Conservation (phyloP, 2,888 invertebrate genomes). For the Drosophila kambysellisi region DNA sequence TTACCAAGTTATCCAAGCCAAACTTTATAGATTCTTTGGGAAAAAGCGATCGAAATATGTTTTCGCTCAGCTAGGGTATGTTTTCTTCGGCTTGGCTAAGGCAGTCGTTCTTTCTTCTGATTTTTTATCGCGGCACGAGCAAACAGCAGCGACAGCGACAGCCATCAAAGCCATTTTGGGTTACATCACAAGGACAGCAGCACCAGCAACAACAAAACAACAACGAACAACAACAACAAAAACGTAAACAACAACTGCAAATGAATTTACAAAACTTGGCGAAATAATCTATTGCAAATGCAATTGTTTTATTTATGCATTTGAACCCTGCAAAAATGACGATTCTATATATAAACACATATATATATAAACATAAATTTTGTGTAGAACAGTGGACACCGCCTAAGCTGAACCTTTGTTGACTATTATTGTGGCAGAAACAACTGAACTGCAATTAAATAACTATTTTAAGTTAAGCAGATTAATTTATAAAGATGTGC, state of each 20-base stretch:
- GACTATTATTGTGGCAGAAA: neutral
- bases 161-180: constrained; percentile 59
- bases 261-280: constrained; percentile 47
- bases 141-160: constrained; percentile 34
- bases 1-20: neutral
- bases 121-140: constrained; percentile 65
- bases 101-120: neutral
- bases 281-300: constrained; percentile 50
- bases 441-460: neutral
- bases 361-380: neutral
- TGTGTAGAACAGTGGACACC: constrained; percentile 13
- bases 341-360: neutral
- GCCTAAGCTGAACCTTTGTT: neutral
- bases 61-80: neutral
- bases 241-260: neutral
- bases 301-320: constrained; percentile 46
- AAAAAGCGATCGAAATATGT: neutral
- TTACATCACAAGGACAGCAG: constrained; percentile 60
- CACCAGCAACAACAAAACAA: constrained; percentile 17
- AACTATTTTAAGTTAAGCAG: neutral
- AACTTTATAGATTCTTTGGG: neutral
- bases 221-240: neutral
- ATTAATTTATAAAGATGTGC: neutral
- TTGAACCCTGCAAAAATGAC: constrained; percentile 20
- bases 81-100: neutral